These are phyloP conservation scores for Xanthia togata DNA, from an alignment of 2,888 invertebrate species.

Conservation along the genomic window DNA sequence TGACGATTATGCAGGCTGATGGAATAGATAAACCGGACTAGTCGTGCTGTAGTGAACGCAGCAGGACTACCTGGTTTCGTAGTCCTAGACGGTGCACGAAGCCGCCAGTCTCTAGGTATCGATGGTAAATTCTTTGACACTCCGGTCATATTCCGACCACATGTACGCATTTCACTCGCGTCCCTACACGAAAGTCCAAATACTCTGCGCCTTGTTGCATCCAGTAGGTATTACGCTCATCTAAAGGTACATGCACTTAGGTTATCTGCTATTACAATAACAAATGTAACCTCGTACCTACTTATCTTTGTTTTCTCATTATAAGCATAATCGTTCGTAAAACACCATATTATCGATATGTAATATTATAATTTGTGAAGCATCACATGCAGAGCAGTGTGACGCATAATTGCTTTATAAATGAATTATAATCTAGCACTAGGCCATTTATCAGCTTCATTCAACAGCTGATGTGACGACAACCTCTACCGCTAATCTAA, in stretches of 20 bases:
- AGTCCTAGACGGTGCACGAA: no score
- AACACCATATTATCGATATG: conserved; percentile 22
- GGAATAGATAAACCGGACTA: no score
- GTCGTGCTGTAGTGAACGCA: no score
- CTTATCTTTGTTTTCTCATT: conserved; percentile 34
- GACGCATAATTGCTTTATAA: conserved; percentile 16
- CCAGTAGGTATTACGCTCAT: neutral
- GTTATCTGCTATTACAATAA: neutral
- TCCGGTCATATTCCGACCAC: neutral
- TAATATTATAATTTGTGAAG: conserved; percentile 12
- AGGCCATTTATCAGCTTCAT: conserved; percentile 24
- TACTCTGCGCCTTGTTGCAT: neutral
- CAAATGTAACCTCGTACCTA: neutral
- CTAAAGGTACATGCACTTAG: neutral
- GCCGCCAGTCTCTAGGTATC: no score
- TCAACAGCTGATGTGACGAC: conserved; percentile 19
- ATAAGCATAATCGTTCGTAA: neutral
- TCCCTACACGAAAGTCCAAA: neutral
- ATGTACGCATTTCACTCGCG: neutral
- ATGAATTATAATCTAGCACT: conserved; percentile 30
- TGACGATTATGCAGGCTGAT: no score
- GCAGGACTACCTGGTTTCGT: no score
- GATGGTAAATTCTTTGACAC: neutral
- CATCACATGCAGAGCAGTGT: conserved; percentile 32
- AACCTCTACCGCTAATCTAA: conserved; percentile 17